A percentile compares a stretch with the other conserved stretches of the same genome.
These are phyloP conservation scores for Zygothrica quintamaculata DNA, from an alignment of 2,888 invertebrate species.

Conservation along the genomic window DNA sequence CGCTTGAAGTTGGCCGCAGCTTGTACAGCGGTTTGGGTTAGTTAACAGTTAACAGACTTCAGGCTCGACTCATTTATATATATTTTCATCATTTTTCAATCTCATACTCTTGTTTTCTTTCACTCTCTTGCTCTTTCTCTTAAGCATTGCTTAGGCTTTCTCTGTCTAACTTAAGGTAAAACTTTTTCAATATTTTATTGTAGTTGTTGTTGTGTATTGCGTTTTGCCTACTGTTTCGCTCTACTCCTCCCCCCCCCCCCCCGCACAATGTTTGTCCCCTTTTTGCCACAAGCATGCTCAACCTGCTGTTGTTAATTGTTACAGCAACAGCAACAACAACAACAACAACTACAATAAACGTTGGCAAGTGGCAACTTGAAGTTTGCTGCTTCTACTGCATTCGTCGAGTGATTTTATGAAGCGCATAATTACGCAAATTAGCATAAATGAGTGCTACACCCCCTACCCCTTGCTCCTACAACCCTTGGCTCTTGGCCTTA, in stretches of 20 bases:
- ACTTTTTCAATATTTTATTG: conserved; percentile 77
- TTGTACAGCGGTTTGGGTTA: conserved; percentile 9
- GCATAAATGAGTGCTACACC: conserved; percentile 71
- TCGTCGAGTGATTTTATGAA: conserved; percentile 73
- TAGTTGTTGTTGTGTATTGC: conserved; percentile 69
- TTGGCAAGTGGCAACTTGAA: conserved; percentile 58
- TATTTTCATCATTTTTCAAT: conserved; percentile 70
- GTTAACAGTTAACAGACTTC: conserved; percentile 29
- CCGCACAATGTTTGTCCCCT: conserved; percentile 14
- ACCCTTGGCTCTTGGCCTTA: no score
- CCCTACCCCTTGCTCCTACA: conserved; percentile 5
- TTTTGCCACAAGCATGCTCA: conserved; percentile 6
- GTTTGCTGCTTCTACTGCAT: conserved; percentile 51
- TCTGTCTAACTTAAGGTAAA: conserved; percentile 31
- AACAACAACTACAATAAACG: conserved; percentile 39
- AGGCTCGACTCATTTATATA: conserved; percentile 60
- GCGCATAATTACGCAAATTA: conserved; percentile 80
- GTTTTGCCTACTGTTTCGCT: conserved; percentile 57
- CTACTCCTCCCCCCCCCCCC: no score
- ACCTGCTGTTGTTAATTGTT: conserved; percentile 73
- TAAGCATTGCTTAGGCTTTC: conserved; percentile 55
- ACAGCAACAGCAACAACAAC: conserved; percentile 52
- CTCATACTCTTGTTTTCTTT: conserved; percentile 2
- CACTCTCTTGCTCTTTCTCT: not conserved
- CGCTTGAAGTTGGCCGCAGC: conserved; percentile 1